Evolutionary conservation across 2,888 invertebrate genomes (phyloP).

Genomic region (Megamerina dolium): DNA sequence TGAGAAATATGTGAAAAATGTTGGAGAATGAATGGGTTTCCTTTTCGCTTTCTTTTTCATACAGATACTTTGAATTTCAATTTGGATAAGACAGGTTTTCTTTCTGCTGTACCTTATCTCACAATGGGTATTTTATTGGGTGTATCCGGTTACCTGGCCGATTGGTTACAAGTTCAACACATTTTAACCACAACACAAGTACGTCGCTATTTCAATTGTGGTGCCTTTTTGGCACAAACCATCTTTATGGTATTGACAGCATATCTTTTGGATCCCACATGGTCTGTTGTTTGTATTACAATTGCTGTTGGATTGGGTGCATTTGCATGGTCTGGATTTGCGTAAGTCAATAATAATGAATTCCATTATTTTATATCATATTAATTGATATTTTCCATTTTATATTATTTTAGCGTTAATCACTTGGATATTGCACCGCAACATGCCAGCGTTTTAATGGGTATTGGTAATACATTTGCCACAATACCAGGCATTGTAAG

Average conservation of each 20-base stretch:
- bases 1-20: not conserved
- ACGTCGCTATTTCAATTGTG: conserved; percentile 66
- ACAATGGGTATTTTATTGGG: conserved; percentile 79
- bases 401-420: conserved; percentile 57
- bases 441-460: conserved; percentile 88
- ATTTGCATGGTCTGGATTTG: conserved; percentile 89
- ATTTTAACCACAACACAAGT: conserved; percentile 70
- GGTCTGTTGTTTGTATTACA: conserved; percentile 75
- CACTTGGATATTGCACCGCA: conserved; percentile 88
- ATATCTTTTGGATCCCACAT: conserved; percentile 61
- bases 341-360: conserved; percentile 51
- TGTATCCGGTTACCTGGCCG: conserved; percentile 76
- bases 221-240: conserved; percentile 71
- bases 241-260: conserved; percentile 81
- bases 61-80: conserved; percentile 68
- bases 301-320: conserved; percentile 86
- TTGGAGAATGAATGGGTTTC: not conserved
- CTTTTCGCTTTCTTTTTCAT: conserved; percentile 23
- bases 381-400: not conserved
- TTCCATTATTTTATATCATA: not conserved
- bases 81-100: conserved; percentile 71
- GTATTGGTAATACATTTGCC: conserved; percentile 83
- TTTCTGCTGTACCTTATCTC: conserved; percentile 82
- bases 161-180: conserved; percentile 63
- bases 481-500: conserved; percentile 90